phyloP scores from a whole-genome alignment of 2,888 invertebrate species.

The Bimastos eiseni region DNA sequence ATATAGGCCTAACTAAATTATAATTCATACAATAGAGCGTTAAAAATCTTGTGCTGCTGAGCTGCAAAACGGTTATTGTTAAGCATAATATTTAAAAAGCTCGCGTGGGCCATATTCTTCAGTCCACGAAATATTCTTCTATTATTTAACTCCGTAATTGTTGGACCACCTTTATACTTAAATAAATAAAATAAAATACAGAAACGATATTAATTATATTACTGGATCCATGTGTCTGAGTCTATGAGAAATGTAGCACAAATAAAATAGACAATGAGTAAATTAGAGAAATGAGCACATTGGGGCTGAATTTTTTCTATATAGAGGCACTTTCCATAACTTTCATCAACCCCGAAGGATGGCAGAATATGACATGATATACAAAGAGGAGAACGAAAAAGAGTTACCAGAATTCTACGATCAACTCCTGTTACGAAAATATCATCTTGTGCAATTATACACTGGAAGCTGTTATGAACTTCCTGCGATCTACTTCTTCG shows the following conservation, averaged over 20 bases:
- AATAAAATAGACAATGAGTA: background rate
- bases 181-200: background rate
- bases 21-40: too few relatives aligned
- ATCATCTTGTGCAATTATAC: background rate
- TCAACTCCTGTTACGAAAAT: background rate
- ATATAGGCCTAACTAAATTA: too few relatives aligned
- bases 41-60: too few relatives aligned
- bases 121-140: too few relatives aligned
- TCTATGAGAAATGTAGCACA: too few relatives aligned
- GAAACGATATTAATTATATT: too few relatives aligned
- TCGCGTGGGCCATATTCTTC: too few relatives aligned
- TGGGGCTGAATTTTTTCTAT: background rate
- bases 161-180: background rate
- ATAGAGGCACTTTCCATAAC: background rate
- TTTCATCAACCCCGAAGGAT: background rate
- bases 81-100: too few relatives aligned
- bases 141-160: too few relatives aligned
- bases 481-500: background rate
- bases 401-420: background rate
- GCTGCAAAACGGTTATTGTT: too few relatives aligned
- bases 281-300: background rate
- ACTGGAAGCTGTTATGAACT: background rate
- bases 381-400: background rate
- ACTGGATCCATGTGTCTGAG: too few relatives aligned
- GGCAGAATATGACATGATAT: background rate